Conservation (phyloP, 1,140 invertebrate genomes). For the Carposina sasakii region DNA sequence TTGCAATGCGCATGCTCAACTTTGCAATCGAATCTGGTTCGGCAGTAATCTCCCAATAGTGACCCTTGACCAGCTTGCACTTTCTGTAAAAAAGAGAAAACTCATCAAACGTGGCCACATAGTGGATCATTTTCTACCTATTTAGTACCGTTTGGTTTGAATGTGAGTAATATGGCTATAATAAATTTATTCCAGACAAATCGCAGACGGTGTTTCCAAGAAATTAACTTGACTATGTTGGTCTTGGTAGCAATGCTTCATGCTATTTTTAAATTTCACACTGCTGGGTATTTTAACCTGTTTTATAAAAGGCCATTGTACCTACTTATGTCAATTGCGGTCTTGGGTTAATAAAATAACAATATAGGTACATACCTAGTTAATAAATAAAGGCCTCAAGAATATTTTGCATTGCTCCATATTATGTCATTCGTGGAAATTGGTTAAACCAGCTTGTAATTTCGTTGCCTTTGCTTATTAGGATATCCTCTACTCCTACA, state of each 20-base stretch:
- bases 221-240: no score
- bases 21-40: slow-evolving; percentile 73
- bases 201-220: slow-evolving; percentile 9
- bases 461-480: slow-evolving; percentile 55
- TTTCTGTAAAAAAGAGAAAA: slow-evolving; percentile 37
- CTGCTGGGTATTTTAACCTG: slow-evolving; percentile 24
- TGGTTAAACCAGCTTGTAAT: slow-evolving; percentile 46
- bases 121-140: no score
- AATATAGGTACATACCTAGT: no score
- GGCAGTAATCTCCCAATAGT: slow-evolving; percentile 41
- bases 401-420: background rate
- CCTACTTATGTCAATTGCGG: no score
- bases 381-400: background rate
- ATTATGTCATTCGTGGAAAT: slow-evolving; percentile 43
- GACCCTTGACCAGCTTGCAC: slow-evolving; percentile 24
- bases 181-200: no score
- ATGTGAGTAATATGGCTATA: no score
- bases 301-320: slow-evolving; percentile 18
- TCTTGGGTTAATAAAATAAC: no score
- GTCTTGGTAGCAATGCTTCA: slow-evolving; percentile 19
- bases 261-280: slow-evolving; percentile 33
- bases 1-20: slow-evolving; percentile 73
- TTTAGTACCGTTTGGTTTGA: no score
- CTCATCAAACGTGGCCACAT: no score
- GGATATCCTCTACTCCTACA: slow-evolving; percentile 59